phyloP scores from a whole-genome alignment of 2,888 invertebrate genomes.

The Drosophila multiciliata region DNA sequence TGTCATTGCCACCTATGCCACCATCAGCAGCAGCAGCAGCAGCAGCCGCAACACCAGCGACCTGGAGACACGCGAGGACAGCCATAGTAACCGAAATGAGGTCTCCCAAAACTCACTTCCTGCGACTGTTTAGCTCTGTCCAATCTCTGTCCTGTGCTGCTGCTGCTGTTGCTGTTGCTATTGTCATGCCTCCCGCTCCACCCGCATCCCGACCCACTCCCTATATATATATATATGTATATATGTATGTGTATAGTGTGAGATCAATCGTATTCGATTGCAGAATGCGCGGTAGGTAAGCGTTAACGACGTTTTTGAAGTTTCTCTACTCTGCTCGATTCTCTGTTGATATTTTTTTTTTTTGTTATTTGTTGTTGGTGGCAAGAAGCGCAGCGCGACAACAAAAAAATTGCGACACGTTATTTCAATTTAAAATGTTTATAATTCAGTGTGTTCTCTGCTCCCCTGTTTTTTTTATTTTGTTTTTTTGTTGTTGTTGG shows the following conservation, averaged over 20 bases:
- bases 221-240: not conserved
- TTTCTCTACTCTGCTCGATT: conserved; percentile 35
- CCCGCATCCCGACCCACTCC: conserved; percentile 17
- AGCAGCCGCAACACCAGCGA: conserved; percentile 46
- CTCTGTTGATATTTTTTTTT: conserved; percentile 30
- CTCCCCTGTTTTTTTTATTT: conserved; percentile 20
- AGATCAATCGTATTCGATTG: conserved; percentile 84
- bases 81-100: conserved; percentile 50
- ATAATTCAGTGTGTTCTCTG: conserved; percentile 75
- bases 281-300: conserved; percentile 83
- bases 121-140: conserved; percentile 54
- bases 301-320: conserved; percentile 81
- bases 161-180: conserved; percentile 51
- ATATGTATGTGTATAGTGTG: conserved; percentile 49
- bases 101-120: conserved; percentile 70
- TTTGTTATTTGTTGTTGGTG: conserved; percentile 41
- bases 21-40: conserved; percentile 59
- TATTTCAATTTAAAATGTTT: conserved; percentile 83
- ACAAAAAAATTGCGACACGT: conserved; percentile 79
- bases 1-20: conserved; percentile 83
- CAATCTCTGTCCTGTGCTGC: conserved; percentile 29
- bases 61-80: conserved; percentile 58
- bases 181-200: conserved; percentile 51
- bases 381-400: conserved; percentile 69
- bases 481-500: conserved; percentile 2